Evolutionary conservation across 2,113 vertebrate species (phyloP).

Genomic region (Cebus imitator): DNA sequence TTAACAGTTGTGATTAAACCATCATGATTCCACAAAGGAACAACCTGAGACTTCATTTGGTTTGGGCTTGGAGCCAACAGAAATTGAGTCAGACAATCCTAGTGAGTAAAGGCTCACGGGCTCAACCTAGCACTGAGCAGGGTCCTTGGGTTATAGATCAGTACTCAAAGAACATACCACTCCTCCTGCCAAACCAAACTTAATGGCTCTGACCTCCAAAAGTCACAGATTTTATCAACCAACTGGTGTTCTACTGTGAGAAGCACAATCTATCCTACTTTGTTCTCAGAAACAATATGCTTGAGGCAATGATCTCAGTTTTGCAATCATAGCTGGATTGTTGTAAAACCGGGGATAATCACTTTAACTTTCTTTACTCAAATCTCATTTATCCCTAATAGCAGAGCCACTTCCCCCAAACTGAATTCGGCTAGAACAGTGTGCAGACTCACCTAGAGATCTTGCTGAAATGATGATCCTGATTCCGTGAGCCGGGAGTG

Average conservation of each 20-base stretch:
- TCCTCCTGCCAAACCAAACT: neutral
- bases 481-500: neutral
- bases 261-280: neutral
- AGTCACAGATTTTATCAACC: neutral
- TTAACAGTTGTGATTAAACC: slow-evolving; percentile 49
- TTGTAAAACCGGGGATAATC: neutral
- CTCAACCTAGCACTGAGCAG: neutral
- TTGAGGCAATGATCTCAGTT: neutral
- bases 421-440: neutral
- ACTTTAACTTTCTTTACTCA: neutral
- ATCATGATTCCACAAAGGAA: slow-evolving; percentile 7
- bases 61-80: slow-evolving; percentile 53
- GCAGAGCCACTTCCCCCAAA: neutral
- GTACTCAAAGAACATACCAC: neutral
- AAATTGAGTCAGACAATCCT: slow-evolving; percentile 22
- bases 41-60: slow-evolving; percentile 13
- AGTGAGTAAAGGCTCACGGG: neutral
- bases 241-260: neutral
- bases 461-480: neutral
- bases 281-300: neutral
- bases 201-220: neutral
- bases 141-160: neutral
- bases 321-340: neutral
- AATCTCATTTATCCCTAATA: neutral
- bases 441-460: neutral